phyloP scores from a whole-genome alignment of 2,888 invertebrate species.

The Steinernema carpocapsae region DNA sequence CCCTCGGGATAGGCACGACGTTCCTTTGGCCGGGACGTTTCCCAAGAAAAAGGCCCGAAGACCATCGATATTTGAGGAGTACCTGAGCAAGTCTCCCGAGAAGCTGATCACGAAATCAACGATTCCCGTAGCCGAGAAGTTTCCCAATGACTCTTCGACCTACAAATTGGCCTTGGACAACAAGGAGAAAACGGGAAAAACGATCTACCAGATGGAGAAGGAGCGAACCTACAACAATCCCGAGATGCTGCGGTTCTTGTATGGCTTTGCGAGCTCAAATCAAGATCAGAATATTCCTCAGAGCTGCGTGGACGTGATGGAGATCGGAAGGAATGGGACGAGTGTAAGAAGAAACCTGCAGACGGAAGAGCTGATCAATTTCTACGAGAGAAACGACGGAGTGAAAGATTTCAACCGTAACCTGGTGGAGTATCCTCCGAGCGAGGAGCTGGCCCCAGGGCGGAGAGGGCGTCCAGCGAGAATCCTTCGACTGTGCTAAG shows the following conservation, averaged over 20 bases:
- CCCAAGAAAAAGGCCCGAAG: not conserved
- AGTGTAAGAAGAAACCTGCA: not conserved
- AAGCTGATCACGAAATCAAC: constrained; percentile 7
- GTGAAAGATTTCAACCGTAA: constrained; percentile 1
- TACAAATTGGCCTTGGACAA: not conserved
- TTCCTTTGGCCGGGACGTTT: constrained; percentile 5
- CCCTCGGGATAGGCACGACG: not conserved
- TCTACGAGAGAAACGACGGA: constrained; percentile 8
- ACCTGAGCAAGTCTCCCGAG: not conserved
- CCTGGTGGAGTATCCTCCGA: constrained; percentile 24
- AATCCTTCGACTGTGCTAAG: constrained; percentile 23
- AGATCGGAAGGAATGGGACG: not conserved
- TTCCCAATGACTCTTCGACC: constrained; percentile 11
- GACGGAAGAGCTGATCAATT: constrained; percentile 16
- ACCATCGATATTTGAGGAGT: constrained; percentile 4
- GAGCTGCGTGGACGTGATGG: not conserved
- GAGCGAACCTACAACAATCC: constrained; percentile 11
- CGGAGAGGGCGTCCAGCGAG: not conserved
- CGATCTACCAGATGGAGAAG: constrained; percentile 26
- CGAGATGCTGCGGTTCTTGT: constrained; percentile 13
- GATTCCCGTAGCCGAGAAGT: constrained; percentile 24
- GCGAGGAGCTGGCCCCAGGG: not conserved
- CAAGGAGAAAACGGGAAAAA: constrained; percentile 1
- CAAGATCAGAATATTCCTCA: not conserved
- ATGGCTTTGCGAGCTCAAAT: not conserved